Evolutionary conservation across 2,888 invertebrate genomes (phyloP), one percentile per base, ranked within the genome.

Genomic region (Clunio marinus): DNA sequence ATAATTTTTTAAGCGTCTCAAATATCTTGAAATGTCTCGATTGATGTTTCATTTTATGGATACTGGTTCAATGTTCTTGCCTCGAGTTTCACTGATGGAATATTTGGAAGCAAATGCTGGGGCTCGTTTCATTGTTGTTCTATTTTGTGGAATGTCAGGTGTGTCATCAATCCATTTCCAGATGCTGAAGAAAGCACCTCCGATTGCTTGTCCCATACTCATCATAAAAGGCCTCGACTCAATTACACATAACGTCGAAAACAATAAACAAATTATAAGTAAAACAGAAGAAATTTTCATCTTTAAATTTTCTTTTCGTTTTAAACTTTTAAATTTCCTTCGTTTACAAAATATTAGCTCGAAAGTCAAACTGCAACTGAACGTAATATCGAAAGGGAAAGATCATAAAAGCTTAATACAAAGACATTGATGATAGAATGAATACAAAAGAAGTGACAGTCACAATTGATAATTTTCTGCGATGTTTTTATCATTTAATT

Each of bases 181-280:
- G 1, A 60, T 4, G 1, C 60, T 25, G 24, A n/a, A 60, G 24
- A 60, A 60, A 4, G 41, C 35, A 24, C 60, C 41, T n/a, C 60
- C 24, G 13, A 60, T 37, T 15, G 60, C 17, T 41, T 60, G 60
- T 4, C 35, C 60, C 8, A 60, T 41, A 24, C 20, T 60, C 60
- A 60, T 60, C 60, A 60, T 60, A 35, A 60, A 35, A 7, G 60
- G 60, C 13, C 37, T 32, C n/a, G 60, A 41, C n/a, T 60, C 60
- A 13, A 22, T 2, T n/a, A 41, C 2, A 10, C 41, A 41, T n/a
- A 57, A n/a, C 4, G 15, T 25, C 1, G 25, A 57, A 8, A 60
- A 22, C 10, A 20, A n/a, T 7, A 60, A 4, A 2, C 20, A 22
- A 22, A 20, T 32, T 13, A 59, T 20, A 7, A 59, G 17, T 20